Base-by-base conservation (phyloP, 2,888 invertebrate species). In the Osedax fenrisi region DNA sequence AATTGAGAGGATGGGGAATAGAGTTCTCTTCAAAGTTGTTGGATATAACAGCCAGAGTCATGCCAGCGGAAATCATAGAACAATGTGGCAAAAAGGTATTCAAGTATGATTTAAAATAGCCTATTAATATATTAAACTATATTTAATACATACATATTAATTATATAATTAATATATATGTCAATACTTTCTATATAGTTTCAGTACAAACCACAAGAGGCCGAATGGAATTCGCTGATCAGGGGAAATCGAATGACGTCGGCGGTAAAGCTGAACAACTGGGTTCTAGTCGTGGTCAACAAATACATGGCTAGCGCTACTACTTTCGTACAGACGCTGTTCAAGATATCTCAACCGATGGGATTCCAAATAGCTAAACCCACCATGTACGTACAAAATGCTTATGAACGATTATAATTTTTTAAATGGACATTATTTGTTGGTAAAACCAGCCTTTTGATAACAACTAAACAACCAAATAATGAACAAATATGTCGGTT, bases 211-310 rank as follows among this genome's bases (percentile, higher is more conserved):
- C 84, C 86, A 0, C 89, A 89, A 17, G 83, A 85, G 0, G 91
- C 90, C 0, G 91, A 93, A 73, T 94, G 94, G 92, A 90, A 90
- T 0, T 83, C 86, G 0, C 88, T 89, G 41, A 87, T 92, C 82
- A 86, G 90, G 77, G 83, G 85, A 56, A 75, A 77, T n/a, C 23
- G 59, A 59, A 75, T 82, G 71, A 74, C 80, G 1, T 77, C 78
- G 1, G 67, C 82, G 2, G 79, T 81, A 0, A 62, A 76, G 17
- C 77, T 86, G 27, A 62, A 76, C 75, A 76, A 81, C 26, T 86
- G 86, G 85, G 75, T 82, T 0, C 67, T 85, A 2, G 75, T 86
- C 2, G 80, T 75, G 75, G 80, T 81, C 0, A 76, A 72, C 23
- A 74, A 79, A 10, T 81, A 81, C 61, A 73, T 69, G 0, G 23